Evolutionary conservation across 1,140 invertebrate species (phyloP).

Genomic region (Idris sp.): DNA sequence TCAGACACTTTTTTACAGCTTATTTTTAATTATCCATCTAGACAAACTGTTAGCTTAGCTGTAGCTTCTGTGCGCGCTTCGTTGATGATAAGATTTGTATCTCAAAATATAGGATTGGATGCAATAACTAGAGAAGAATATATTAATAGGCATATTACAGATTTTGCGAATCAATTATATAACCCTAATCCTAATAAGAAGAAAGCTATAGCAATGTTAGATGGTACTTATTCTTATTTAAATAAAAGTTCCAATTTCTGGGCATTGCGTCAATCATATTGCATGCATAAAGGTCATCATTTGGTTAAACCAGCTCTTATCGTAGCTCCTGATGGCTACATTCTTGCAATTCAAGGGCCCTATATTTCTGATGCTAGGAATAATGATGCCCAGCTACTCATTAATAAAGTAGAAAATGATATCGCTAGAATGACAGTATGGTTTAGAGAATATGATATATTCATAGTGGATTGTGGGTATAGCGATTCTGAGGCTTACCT

Average conservation of each 20-base stretch:
- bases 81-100: constrained; percentile 17
- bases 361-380: constrained; percentile 26
- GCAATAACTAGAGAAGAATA: constrained; percentile 1
- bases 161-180: constrained; percentile 14
- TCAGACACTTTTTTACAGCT: constrained; percentile 32
- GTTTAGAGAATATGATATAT: constrained; percentile 11
- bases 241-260: constrained; percentile 19
- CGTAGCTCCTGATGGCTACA: constrained; percentile 16
- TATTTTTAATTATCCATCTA: constrained; percentile 25
- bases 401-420: constrained; percentile 9
- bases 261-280: constrained; percentile 5
- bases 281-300: constrained; percentile 5
- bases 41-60: constrained; percentile 12
- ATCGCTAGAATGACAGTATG: constrained; percentile 3
- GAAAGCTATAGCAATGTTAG: constrained; percentile 5
- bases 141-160: constrained; percentile 6
- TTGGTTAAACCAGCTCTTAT: constrained; percentile 25
- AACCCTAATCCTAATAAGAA: neutral
- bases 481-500: neutral
- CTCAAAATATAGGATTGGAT: constrained; percentile 19
- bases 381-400: constrained; percentile 17
- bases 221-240: constrained; percentile 16
- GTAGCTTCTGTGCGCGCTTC: constrained; percentile 15
- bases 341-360: constrained; percentile 19
- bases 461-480: constrained; percentile 9